Evolutionary conservation across 2,113 vertebrate genomes (phyloP).

Genomic region (Panthera uncia): DNA sequence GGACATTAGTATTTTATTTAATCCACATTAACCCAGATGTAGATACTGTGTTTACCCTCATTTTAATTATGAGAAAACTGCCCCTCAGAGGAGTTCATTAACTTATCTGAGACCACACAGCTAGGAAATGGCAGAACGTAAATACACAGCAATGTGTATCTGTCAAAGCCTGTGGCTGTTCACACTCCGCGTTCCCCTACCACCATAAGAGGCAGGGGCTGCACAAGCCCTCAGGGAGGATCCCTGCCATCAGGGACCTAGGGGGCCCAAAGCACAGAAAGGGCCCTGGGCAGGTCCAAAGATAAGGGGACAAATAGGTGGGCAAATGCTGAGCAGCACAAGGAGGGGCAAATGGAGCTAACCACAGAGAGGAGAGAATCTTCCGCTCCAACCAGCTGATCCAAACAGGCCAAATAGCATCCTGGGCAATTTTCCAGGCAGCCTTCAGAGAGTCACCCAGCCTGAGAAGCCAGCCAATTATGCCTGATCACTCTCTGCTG

Average conservation of each 20-base stretch:
- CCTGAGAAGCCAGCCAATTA: slow-evolving; percentile 56
- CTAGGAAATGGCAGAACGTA: neutral
- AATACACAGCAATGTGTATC: neutral
- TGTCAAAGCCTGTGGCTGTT: neutral
- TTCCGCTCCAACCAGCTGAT: neutral
- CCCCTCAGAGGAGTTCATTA: neutral
- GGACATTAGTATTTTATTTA: slow-evolving; percentile 34
- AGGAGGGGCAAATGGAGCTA: neutral
- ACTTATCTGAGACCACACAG: neutral
- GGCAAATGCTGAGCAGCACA: neutral
- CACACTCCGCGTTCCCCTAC: neutral
- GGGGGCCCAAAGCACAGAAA: neutral
- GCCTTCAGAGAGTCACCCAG: slow-evolving; percentile 52
- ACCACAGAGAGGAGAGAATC: neutral
- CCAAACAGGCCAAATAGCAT: neutral
- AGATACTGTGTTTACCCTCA: neutral
- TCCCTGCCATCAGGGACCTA: neutral
- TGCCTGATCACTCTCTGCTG: slow-evolving; percentile 43
- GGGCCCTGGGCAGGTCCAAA: neutral
- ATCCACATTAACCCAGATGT: neutral
- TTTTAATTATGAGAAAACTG: neutral
- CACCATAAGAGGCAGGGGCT: neutral
- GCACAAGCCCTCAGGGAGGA: accelerated
- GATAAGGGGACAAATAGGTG: neutral
- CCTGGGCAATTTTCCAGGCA: slow-evolving; percentile 42